Percentiles rank a stretch among this genome's conserved stretches.
phyloP scores from a whole-genome alignment of 1,140 invertebrate species.

The Tetramorium parvispinum region DNA sequence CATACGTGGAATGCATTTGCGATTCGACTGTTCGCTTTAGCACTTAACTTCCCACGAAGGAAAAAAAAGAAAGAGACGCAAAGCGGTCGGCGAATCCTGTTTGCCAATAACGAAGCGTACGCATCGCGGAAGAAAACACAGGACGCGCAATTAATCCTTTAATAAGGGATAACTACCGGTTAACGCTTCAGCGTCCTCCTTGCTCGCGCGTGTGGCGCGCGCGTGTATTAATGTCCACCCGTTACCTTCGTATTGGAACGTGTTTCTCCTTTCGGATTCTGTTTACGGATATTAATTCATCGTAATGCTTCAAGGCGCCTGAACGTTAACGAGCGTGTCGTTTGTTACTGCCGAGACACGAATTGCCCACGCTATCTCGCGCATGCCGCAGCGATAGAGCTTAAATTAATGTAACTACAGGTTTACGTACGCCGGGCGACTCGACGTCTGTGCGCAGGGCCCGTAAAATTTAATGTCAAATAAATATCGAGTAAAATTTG shows the following conservation, averaged over 20 bases:
- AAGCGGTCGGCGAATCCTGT: not conserved
- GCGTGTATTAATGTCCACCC: conserved; percentile 2
- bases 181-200: not conserved
- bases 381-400: not conserved
- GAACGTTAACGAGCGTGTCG: conserved; percentile 50
- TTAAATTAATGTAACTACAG: conserved; percentile 12
- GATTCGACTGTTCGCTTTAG: not conserved
- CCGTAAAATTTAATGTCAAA: conserved; percentile 8
- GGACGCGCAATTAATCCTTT: not conserved
- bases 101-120: not conserved
- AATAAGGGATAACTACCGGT: not conserved
- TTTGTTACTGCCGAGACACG: conserved; percentile 35
- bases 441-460: not conserved
- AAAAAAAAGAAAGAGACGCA: not conserved
- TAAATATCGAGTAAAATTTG: conserved; percentile 17
- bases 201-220: not conserved
- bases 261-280: conserved; percentile 43
- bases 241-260: conserved; percentile 35
- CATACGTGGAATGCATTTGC: not conserved
- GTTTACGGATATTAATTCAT: conserved; percentile 48
- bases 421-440: too few species aligned
- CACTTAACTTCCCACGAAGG: not conserved
- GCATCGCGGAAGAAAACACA: not conserved
- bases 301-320: conserved; percentile 50
- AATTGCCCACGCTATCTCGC: conserved; percentile 12